Percentiles rank a stretch among this genome's conserved stretches.
phyloP scores from a whole-genome alignment of 2,888 invertebrate species.

The Mesorhabditis belari region DNA sequence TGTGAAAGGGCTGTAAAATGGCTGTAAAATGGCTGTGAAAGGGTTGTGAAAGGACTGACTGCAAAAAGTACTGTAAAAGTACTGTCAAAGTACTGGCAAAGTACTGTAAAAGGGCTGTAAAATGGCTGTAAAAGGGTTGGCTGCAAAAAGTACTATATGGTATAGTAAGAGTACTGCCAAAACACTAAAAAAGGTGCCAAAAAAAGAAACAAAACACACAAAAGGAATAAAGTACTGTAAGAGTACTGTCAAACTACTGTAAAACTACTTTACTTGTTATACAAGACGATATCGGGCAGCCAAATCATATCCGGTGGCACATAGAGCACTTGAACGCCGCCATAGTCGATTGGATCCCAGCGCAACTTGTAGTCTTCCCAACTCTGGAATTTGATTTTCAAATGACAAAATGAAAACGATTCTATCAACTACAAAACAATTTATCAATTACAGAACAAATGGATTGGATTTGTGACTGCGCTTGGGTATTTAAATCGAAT shows the following conservation, averaged over 20 bases:
- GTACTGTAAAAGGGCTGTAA: too few relatives aligned
- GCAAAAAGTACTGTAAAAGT: too few relatives aligned
- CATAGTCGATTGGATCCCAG: constrained; percentile 53
- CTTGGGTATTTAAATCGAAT: too few relatives aligned
- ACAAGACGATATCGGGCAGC: constrained; percentile 52
- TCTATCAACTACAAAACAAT: not conserved
- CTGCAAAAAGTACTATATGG: not conserved
- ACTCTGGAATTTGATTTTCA: constrained; percentile 29
- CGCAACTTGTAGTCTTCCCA: constrained; percentile 53
- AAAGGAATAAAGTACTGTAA: not conserved
- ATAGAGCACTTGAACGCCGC: constrained; percentile 53
- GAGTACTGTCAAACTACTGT: too few relatives aligned
- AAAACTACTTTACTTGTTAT: constrained; percentile 45
- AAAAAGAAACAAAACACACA: not conserved
- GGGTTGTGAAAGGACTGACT: too few relatives aligned
- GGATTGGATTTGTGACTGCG: too few relatives aligned
- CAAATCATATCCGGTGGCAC: constrained; percentile 53
- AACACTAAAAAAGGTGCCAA: not conserved
- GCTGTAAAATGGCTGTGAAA: too few relatives aligned
- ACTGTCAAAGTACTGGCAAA: too few relatives aligned
- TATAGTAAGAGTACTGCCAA: not conserved
- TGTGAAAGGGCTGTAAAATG: too few relatives aligned
- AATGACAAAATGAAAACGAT: not conserved
- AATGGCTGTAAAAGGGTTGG: not conserved
- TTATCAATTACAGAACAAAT: too few relatives aligned